Percentiles rank a stretch among this genome's conserved stretches.
Evolutionary conservation across 1,140 invertebrate genomes (phyloP).

Genomic region (Agrypnia vestita): DNA sequence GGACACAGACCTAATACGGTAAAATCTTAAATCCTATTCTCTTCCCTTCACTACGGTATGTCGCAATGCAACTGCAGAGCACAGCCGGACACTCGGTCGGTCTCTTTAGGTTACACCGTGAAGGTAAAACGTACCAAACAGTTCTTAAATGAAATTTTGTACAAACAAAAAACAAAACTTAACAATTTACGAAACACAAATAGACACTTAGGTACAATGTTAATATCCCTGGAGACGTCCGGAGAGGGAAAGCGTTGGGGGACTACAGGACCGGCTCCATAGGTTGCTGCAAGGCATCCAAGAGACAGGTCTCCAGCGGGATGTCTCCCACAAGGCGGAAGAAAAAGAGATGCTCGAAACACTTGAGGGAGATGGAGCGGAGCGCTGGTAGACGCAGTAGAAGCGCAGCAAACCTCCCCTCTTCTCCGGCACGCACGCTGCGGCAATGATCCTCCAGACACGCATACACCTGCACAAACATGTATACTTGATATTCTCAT

Average conservation of each 20-base stretch:
- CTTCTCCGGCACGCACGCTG: slow-evolving; percentile 88
- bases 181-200: slow-evolving; percentile 18
- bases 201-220: background rate
- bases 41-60: too few relatives aligned
- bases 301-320: slow-evolving; percentile 81
- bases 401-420: slow-evolving; percentile 95
- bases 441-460: slow-evolving; percentile 96
- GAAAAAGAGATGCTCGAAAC: slow-evolving; percentile 96
- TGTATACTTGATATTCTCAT: background rate
- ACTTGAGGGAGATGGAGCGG: slow-evolving; percentile 96
- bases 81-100: too few relatives aligned
- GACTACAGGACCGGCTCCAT: slow-evolving; percentile 66
- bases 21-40: too few relatives aligned
- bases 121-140: too few relatives aligned
- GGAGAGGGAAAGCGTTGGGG: too few relatives aligned
- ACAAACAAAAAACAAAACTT: slow-evolving; percentile 33
- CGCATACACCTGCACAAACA: slow-evolving; percentile 79
- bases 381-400: slow-evolving; percentile 93
- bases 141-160: background rate
- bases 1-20: too few relatives aligned
- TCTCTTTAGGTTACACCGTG: too few relatives aligned
- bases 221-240: too few relatives aligned
- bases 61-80: too few relatives aligned
- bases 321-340: slow-evolving; percentile 91
- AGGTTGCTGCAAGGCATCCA: slow-evolving; percentile 80